Conservation (phyloP, 2,113 vertebrate genomes). For the Colaptes auratus region DNA sequence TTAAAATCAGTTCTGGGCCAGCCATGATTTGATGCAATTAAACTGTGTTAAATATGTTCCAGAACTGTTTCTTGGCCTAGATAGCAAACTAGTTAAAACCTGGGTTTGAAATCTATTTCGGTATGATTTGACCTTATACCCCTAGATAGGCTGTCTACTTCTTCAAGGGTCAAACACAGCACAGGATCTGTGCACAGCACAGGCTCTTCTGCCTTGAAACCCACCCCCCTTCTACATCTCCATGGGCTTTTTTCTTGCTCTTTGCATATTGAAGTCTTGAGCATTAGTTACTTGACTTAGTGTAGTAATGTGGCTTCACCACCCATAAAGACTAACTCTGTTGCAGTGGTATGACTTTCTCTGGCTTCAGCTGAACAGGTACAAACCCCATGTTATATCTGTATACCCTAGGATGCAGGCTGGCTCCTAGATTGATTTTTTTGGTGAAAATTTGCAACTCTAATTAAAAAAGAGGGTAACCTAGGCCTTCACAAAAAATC, state of each 20-base stretch:
- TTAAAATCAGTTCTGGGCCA: slow-evolving; percentile 62
- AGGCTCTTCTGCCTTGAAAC: background rate
- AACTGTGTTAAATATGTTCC: slow-evolving; percentile 65
- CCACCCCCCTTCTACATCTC: background rate
- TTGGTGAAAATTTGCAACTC: background rate
- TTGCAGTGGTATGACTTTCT: background rate
- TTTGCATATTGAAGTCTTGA: background rate
- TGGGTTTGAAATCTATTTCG: slow-evolving; percentile 25
- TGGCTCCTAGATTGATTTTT: background rate
- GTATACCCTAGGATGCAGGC: background rate
- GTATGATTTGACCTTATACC: background rate
- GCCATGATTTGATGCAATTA: slow-evolving; percentile 44
- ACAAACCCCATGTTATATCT: background rate
- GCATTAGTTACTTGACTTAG: background rate
- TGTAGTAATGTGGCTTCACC: background rate
- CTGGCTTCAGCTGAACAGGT: background rate
- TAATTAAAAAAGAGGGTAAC: background rate
- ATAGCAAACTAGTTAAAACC: slow-evolving; percentile 54
- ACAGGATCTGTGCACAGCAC: background rate
- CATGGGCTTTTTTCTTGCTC: background rate
- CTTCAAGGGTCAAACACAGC: background rate
- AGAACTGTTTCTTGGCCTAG: slow-evolving; percentile 64
- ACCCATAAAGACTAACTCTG: background rate
- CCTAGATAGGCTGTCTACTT: background rate
- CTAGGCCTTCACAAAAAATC: background rate